Conservation (phyloP, 2,888 invertebrate species). For the Dromius quadrimaculatus region DNA sequence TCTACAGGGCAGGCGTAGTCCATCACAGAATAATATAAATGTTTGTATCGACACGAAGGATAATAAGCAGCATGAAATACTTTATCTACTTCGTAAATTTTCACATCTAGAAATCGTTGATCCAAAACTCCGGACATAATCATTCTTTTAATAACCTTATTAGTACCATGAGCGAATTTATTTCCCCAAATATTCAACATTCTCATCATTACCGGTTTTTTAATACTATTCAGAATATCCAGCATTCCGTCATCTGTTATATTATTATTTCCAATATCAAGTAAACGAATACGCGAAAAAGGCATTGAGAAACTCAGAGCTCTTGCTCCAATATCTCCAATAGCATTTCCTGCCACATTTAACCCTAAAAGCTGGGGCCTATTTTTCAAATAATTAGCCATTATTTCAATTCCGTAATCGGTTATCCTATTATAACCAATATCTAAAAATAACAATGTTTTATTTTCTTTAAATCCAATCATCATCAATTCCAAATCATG, state of each 20-base stretch:
- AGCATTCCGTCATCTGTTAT: constrained; percentile 70
- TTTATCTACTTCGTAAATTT: constrained; percentile 65
- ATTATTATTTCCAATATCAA: constrained; percentile 72
- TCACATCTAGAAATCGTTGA: constrained; percentile 66
- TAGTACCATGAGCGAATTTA: constrained; percentile 60
- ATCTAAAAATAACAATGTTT: constrained; percentile 71
- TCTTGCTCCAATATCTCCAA: constrained; percentile 71
- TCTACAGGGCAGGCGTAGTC: constrained; percentile 65
- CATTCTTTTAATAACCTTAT: constrained; percentile 64
- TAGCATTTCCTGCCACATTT: constrained; percentile 71
- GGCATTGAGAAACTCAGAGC: constrained; percentile 71
- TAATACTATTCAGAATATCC: constrained; percentile 70
- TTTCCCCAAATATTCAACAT: constrained; percentile 67
- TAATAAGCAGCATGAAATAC: constrained; percentile 65
- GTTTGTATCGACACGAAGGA: constrained; percentile 67
- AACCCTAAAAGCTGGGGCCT: constrained; percentile 69
- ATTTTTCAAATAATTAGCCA: constrained; percentile 70
- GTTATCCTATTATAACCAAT: constrained; percentile 73
- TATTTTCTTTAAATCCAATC: constrained; percentile 69
- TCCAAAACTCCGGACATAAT: constrained; percentile 63
- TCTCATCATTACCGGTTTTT: constrained; percentile 68
- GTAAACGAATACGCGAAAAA: constrained; percentile 70
- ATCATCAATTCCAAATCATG: constrained; percentile 73
- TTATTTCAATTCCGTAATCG: constrained; percentile 70
- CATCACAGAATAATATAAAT: constrained; percentile 70